phyloP scores from a whole-genome alignment of 1,140 invertebrate genomes.

The Diorhabda carinulata region DNA sequence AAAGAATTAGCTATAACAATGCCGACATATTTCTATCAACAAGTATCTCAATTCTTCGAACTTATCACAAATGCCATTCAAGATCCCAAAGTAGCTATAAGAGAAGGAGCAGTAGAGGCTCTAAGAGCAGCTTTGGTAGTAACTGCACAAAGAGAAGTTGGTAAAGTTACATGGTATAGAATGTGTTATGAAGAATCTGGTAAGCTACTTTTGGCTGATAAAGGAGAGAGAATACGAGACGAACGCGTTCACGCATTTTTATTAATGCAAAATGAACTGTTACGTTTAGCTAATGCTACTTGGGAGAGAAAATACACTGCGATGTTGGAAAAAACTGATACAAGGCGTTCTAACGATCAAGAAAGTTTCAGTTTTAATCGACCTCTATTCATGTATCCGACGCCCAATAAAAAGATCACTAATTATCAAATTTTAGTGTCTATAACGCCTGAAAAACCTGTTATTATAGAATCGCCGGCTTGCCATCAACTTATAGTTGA shows the following conservation, averaged over 20 bases:
- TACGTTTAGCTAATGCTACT: conserved; percentile 85
- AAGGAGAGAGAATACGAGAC: conserved; percentile 72
- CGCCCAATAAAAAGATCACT: conserved; percentile 27
- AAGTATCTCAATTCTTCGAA: conserved; percentile 95
- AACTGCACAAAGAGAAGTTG: conserved; percentile 88
- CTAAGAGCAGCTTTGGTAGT: conserved; percentile 89
- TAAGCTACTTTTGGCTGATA: conserved; percentile 71
- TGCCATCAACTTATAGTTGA: conserved; percentile 80
- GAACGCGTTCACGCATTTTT: conserved; percentile 91
- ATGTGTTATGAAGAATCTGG: conserved; percentile 89
- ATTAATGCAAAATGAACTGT: conserved; percentile 89
- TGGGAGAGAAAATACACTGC: conserved; percentile 80
- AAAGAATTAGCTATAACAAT: conserved; percentile 92
- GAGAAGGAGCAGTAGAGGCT: conserved; percentile 90
- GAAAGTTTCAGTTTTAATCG: conserved; percentile 27
- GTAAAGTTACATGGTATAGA: conserved; percentile 81
- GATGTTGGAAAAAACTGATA: conserved; percentile 55
- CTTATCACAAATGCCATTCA: conserved; percentile 89
- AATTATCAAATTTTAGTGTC: conserved; percentile 29
- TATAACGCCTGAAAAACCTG: conserved; percentile 44
- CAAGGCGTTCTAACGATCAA: conserved; percentile 31
- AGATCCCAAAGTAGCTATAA: conserved; percentile 87
- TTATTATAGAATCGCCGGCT: conserved; percentile 78
- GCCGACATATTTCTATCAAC: conserved; percentile 98
- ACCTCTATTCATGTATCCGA: conserved; percentile 29